Conservation (phyloP, 2,797 vertebrate species). For the Parambassis ranga region DNA sequence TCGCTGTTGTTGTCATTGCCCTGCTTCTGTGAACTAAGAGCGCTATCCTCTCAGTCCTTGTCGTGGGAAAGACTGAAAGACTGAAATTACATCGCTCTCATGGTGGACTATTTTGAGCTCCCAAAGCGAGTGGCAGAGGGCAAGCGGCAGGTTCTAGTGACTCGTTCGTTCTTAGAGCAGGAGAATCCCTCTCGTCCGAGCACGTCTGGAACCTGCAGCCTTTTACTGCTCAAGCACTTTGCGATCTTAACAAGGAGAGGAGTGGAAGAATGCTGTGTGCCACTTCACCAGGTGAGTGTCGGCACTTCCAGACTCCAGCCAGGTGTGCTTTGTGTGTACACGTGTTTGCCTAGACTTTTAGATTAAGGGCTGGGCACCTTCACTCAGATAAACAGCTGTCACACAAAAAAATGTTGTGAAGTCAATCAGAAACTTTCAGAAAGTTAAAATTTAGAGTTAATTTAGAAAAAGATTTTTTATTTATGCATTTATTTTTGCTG, state of each 20-base stretch:
- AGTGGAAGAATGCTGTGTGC: slow-evolving; percentile 81
- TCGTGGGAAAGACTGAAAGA: slow-evolving; percentile 86
- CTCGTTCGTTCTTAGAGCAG: slow-evolving; percentile 68
- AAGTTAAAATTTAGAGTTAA: neutral
- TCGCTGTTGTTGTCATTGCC: slow-evolving; percentile 65
- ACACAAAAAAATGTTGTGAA: slow-evolving; percentile 13
- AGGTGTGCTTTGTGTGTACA: slow-evolving; percentile 46
- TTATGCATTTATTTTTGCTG: neutral
- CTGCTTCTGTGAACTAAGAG: slow-evolving; percentile 60
- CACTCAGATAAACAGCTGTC: slow-evolving; percentile 53
- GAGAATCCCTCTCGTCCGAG: slow-evolving; percentile 68
- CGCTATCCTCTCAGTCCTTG: slow-evolving; percentile 62
- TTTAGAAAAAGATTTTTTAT: neutral
- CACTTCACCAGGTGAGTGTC: slow-evolving; percentile 81
- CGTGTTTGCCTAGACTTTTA: slow-evolving; percentile 44
- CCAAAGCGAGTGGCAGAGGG: slow-evolving; percentile 81
- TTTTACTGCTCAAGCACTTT: slow-evolving; percentile 57
- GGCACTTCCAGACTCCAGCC: slow-evolving; percentile 49
- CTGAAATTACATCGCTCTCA: slow-evolving; percentile 86
- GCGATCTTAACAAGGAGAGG: slow-evolving; percentile 59
- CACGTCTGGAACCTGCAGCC: slow-evolving; percentile 61
- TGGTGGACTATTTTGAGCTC: slow-evolving; percentile 86
- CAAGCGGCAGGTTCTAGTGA: slow-evolving; percentile 79
- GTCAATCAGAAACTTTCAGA: slow-evolving; percentile 1
- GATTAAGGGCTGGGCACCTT: slow-evolving; percentile 10